Percentiles rank a stretch among this genome's conserved stretches.
phyloP scores from a whole-genome alignment of 2,888 invertebrate species.

The Graphium colonna region DNA sequence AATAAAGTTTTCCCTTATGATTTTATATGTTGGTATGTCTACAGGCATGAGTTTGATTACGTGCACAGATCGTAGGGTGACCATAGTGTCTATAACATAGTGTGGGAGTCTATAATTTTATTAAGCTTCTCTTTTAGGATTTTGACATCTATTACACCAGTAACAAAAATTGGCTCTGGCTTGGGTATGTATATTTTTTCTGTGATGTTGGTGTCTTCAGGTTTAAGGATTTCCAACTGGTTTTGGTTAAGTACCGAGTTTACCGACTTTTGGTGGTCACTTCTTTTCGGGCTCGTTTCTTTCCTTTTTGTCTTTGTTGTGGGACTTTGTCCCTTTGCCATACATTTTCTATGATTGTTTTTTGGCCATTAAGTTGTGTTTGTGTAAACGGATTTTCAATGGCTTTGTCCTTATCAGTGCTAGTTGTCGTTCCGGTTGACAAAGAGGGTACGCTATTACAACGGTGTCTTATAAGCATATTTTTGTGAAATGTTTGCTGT shows the following conservation, averaged over 20 bases:
- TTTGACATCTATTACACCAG: slow-evolving; percentile 16
- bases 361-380: neutral
- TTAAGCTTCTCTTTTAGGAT: slow-evolving; percentile 5
- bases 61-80: slow-evolving; percentile 24
- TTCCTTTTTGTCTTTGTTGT: neutral
- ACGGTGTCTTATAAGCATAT: too few relatives aligned
- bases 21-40: too few relatives aligned
- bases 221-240: neutral
- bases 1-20: too few relatives aligned
- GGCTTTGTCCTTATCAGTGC: too few relatives aligned
- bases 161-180: slow-evolving; percentile 25
- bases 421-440: too few relatives aligned
- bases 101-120: neutral
- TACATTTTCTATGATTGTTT: too few relatives aligned
- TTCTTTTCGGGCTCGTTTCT: slow-evolving; percentile 2
- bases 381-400: too few relatives aligned
- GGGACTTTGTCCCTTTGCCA: too few relatives aligned
- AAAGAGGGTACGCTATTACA: too few relatives aligned
- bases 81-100: slow-evolving; percentile 16
- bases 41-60: too few relatives aligned
- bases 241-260: neutral
- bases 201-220: neutral
- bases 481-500: too few relatives aligned
- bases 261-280: neutral
- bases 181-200: slow-evolving; percentile 5